Percentiles rank a stretch among this genome's conserved stretches.
Evolutionary conservation across 2,797 vertebrate species (phyloP).

Genomic region (Darevskia mixta): DNA sequence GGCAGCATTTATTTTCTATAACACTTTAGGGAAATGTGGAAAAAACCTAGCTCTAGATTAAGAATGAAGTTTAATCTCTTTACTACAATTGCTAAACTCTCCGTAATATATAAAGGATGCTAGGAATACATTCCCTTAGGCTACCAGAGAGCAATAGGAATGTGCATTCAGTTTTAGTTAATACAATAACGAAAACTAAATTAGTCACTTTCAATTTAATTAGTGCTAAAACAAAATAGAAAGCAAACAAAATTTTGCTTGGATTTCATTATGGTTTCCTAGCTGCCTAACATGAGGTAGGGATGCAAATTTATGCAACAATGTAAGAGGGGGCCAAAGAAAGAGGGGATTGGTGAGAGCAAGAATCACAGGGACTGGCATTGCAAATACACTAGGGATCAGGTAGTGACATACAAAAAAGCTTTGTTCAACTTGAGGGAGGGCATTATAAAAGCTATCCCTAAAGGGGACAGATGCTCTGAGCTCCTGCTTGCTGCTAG

Average conservation of each 20-base stretch:
- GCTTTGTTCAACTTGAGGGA: background rate
- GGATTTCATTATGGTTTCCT: background rate
- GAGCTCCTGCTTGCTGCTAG: background rate
- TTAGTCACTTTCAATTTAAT: background rate
- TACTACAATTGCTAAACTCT: background rate
- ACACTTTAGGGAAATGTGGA: background rate
- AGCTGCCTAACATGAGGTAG: background rate
- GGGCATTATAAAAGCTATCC: background rate
- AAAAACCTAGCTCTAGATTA: background rate
- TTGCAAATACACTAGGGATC: background rate
- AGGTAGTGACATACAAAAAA: background rate
- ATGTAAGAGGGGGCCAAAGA: background rate
- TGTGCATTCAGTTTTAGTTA: background rate
- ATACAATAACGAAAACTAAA: background rate
- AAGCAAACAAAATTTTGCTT: background rate
- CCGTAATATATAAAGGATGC: background rate
- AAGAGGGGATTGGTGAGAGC: background rate
- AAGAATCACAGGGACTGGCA: background rate
- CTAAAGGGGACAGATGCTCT: background rate
- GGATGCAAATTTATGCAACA: background rate
- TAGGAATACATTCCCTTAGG: background rate
- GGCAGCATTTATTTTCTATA: background rate
- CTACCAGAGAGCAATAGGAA: background rate
- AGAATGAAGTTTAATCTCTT: slow-evolving; percentile 5
- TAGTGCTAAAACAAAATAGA: background rate